Evolutionary conservation across 2,113 vertebrate species (phyloP).

Genomic region (Pedionomus torquatus): DNA sequence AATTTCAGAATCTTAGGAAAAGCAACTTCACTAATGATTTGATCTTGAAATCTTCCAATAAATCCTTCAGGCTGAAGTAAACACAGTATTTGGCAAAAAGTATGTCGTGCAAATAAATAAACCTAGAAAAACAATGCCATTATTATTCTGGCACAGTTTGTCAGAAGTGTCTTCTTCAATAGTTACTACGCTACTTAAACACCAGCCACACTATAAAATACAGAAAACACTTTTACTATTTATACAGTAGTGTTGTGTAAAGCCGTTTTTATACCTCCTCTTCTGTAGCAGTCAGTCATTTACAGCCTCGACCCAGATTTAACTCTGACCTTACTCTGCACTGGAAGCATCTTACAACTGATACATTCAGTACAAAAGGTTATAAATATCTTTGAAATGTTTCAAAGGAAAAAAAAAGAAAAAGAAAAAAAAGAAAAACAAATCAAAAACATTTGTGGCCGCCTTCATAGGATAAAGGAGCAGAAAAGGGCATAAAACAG

Average conservation of each 20-base stretch:
- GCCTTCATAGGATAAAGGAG: conserved; percentile 17
- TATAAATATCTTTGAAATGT: conserved; percentile 47
- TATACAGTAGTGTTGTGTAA: background rate
- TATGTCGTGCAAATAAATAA: background rate
- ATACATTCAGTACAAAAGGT: conserved; percentile 36
- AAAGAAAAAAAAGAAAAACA: background rate
- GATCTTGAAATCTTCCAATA: background rate
- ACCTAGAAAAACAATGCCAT: background rate
- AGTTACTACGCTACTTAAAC: background rate
- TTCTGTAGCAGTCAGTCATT: conserved; percentile 15
- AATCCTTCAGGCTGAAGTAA: background rate
- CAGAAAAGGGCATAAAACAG: conserved; percentile 12
- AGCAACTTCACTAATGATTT: background rate
- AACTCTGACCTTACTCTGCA: conserved; percentile 31
- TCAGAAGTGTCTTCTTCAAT: background rate
- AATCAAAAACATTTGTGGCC: background rate
- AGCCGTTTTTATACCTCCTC: conserved; percentile 4
- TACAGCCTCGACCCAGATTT: conserved; percentile 10
- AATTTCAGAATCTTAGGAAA: background rate
- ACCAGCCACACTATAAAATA: background rate
- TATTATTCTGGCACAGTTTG: background rate
- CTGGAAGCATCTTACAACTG: conserved; percentile 34
- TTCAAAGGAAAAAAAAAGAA: background rate
- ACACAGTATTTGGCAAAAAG: background rate
- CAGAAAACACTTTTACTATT: background rate